Base-by-base conservation (phyloP, 1,140 invertebrate genomes). In the Bombus consobrinus region DNA sequence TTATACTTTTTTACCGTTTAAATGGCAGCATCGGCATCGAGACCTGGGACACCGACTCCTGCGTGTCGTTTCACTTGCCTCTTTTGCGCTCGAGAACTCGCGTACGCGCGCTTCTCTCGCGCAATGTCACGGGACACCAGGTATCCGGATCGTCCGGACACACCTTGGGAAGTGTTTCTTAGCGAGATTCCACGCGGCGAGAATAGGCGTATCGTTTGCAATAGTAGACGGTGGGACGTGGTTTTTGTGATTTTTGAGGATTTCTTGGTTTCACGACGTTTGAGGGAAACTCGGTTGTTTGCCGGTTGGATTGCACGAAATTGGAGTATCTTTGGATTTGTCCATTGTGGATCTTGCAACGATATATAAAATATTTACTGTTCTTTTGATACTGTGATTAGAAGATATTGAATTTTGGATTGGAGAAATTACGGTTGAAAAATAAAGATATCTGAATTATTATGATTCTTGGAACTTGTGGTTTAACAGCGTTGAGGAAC, bases 1-100 rank as follows among this genome's bases (percentile, higher is more conserved):
- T 86, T 94, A 95, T 94, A 94, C 94, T 94, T 94, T 94, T 64
- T 80, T 83, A 87, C 81, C 91, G 89, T 92, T 94, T 94, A 94
- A 94, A 94, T 93, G 92, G 90, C 91, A 88, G 88, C 82, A 53
- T 75, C 62, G 53, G 81, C 53, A 84, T 28, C 25, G 74, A 28
- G 5, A 41, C 4, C 53, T 53, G 81, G 53, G n/a, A n/a, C 34
- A 53, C 53, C 74, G 78, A 71, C 62, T 66, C 71, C 10, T 3
- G 39, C 18, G 37, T 57, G 37, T 64, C 39, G 71, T 37, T 72
- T 37, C 64, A 64, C 78, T 64, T 84, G 64, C 77, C 87, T 64
- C 10, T 10, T 15, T 1, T 28, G 18, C 28, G 15, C 6, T 28
- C 34, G 8, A 22, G 53, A 9, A 39, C 75, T 47, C 25, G 28